Percentiles rank a stretch among this genome's conserved stretches.
Conservation (phyloP, 2,113 vertebrate genomes). For the Xenotilapia leptura region DNA sequence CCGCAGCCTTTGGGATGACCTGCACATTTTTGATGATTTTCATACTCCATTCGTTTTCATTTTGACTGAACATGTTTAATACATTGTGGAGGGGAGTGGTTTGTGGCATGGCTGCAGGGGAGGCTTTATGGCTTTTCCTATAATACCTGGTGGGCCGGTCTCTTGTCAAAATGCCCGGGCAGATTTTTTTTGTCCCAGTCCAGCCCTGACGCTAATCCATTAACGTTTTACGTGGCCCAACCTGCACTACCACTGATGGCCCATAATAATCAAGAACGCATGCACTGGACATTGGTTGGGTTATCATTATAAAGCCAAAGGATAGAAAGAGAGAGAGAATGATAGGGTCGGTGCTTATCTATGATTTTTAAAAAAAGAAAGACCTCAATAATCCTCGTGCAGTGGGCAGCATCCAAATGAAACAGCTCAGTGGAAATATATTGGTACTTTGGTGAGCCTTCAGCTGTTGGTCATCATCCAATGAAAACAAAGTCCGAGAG, state of each 20-base stretch:
- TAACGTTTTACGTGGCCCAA: background rate
- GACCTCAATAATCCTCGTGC: background rate
- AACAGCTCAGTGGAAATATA: background rate
- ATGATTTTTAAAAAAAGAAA: background rate
- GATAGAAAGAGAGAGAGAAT: background rate
- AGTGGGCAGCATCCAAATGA: background rate
- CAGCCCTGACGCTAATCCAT: background rate
- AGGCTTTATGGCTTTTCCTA: background rate
- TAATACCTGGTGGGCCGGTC: background rate
- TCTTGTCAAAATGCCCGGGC: background rate
- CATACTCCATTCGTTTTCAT: background rate
- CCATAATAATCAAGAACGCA: background rate
- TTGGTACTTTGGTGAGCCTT: background rate
- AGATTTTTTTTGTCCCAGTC: background rate
- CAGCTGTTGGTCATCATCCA: background rate
- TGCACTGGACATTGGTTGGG: background rate
- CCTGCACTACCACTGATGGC: background rate
- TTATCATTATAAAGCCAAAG: background rate
- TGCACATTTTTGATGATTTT: background rate
- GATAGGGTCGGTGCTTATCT: background rate
- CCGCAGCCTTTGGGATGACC: background rate
- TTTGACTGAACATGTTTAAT: background rate
- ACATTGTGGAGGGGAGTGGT: background rate
- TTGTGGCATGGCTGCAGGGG: background rate
- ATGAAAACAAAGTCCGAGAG: background rate